These are phyloP conservation scores for Oncorhynchus mykiss DNA, from an alignment of 2,113 vertebrate genomes.

Conservation along the genomic window DNA sequence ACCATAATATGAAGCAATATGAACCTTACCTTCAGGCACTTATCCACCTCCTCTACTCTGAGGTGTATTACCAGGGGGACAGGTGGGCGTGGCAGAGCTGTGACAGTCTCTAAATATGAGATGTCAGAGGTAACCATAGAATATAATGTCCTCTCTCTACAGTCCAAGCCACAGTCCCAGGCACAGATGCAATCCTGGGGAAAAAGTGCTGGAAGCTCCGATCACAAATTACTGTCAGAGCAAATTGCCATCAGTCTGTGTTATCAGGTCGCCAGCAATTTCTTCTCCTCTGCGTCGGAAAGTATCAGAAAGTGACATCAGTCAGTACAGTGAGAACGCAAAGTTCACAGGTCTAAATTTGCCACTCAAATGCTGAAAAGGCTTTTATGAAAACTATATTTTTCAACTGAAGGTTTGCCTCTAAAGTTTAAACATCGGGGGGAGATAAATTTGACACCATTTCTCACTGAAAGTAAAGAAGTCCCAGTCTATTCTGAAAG, in stretches of 20 bases:
- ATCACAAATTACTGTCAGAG: constrained; percentile 38
- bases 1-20: too few relatives aligned
- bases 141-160: constrained; percentile 24
- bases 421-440: not conserved
- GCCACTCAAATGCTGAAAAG: constrained; percentile 2
- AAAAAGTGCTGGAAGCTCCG: constrained; percentile 22
- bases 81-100: constrained; percentile 14
- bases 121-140: constrained; percentile 37
- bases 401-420: not conserved
- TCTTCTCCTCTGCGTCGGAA: constrained; percentile 1
- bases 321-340: not conserved
- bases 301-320: constrained; percentile 11
- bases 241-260: constrained; percentile 24
- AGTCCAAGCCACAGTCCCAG: constrained; percentile 2
- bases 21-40: not conserved
- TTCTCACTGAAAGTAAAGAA: not conserved
- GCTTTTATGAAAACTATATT: not conserved
- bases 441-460: not conserved
- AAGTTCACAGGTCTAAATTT: constrained; percentile 10
- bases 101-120: constrained; percentile 39
- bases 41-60: not conserved
- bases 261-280: constrained; percentile 26
- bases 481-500: not conserved
- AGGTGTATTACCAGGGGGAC: constrained; percentile 18
- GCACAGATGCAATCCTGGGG: constrained; percentile 13